Evolutionary conservation across 2,888 invertebrate genomes (phyloP).

Genomic region (Ormyrus thymus): DNA sequence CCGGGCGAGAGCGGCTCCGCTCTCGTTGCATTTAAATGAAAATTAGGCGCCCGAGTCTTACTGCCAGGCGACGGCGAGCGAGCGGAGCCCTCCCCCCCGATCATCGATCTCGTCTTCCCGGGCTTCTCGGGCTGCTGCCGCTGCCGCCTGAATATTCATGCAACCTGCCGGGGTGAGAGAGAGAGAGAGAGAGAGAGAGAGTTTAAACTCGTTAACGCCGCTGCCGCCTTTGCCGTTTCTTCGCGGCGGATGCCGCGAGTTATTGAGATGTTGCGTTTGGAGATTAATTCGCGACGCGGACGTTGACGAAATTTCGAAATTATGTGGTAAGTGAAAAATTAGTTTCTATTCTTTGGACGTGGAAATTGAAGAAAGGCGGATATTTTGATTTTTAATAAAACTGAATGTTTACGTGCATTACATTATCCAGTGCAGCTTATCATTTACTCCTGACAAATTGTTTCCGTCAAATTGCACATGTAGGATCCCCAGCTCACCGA

Average conservation of each 20-base stretch:
- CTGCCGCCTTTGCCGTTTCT: not conserved
- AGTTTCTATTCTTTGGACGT: too few species aligned
- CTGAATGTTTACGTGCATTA: too few species aligned
- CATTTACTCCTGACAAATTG: too few species aligned
- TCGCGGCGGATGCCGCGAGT: not conserved
- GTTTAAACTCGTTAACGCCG: constrained; percentile 39
- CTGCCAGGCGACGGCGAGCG: not conserved
- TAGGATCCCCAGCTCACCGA: too few species aligned
- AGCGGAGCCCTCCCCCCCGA: not conserved
- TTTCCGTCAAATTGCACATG: too few species aligned
- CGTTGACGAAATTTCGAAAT: not conserved
- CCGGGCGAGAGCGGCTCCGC: not conserved
- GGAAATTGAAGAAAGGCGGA: too few species aligned
- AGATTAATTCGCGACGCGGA: not conserved
- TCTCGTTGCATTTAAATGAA: constrained; percentile 56
- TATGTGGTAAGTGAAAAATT: too few species aligned
- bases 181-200: not conserved
- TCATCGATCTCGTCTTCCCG: constrained; percentile 32
- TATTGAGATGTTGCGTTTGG: not conserved
- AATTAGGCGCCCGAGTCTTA: constrained; percentile 44
- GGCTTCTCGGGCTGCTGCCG: not conserved
- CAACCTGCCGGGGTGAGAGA: not conserved
- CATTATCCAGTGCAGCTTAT: too few species aligned
- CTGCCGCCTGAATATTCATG: constrained; percentile 49
- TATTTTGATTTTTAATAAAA: too few species aligned